phyloP scores from a whole-genome alignment of 2,888 invertebrate species.

The Amblyteles armatorius region DNA sequence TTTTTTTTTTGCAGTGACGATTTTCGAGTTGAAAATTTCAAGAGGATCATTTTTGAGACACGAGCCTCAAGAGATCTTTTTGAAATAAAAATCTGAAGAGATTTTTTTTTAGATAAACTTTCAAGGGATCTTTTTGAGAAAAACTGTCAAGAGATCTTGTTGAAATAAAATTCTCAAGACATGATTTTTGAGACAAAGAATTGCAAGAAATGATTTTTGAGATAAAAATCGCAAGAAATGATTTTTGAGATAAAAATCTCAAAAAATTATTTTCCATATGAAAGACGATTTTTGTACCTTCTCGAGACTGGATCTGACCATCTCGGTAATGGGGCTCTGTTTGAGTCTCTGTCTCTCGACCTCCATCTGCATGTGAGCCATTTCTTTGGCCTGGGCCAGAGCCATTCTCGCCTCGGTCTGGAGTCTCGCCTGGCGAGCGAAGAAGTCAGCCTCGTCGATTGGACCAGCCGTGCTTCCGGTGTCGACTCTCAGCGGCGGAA shows the following conservation, averaged over 20 bases:
- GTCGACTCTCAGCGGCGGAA: constrained; percentile 81
- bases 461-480: constrained; percentile 77
- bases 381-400: constrained; percentile 94
- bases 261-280: not conserved
- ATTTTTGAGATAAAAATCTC: not conserved
- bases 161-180: too few relatives aligned
- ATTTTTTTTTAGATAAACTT: too few relatives aligned
- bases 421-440: constrained; percentile 90
- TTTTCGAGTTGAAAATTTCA: too few relatives aligned
- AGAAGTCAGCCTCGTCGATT: constrained; percentile 91
- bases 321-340: constrained; percentile 94
- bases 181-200: not conserved
- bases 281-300: constrained; percentile 85
- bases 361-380: constrained; percentile 97
- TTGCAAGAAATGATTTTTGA: not conserved
- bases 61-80: not conserved
- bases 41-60: too few relatives aligned
- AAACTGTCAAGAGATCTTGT: not conserved
- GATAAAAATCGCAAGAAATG: too few relatives aligned
- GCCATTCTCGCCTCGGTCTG: constrained; percentile 96
- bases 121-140: not conserved
- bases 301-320: constrained; percentile 92
- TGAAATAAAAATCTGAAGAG: not conserved
- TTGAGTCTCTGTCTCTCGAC: constrained; percentile 90
- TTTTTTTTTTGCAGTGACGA: not conserved